Percentiles rank a stretch among this genome's conserved stretches.
These are phyloP conservation scores for Rhyacophila brunnea DNA, from an alignment of 1,140 invertebrate species.

Conservation along the genomic window DNA sequence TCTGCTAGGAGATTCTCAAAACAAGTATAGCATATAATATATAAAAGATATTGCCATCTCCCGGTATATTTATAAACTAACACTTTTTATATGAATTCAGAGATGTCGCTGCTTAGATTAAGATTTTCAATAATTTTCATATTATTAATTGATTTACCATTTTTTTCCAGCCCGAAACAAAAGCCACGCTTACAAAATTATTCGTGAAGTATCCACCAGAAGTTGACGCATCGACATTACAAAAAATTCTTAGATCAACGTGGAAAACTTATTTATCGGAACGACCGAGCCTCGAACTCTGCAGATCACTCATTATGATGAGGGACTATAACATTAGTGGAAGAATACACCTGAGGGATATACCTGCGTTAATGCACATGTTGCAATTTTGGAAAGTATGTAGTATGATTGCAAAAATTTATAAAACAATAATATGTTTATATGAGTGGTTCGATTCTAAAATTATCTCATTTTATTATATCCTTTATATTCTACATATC, in stretches of 20 bases:
- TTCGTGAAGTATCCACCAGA: constrained; percentile 62
- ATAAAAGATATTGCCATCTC: too few species aligned
- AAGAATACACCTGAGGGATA: constrained; percentile 57
- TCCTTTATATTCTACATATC: too few species aligned
- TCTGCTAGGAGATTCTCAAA: too few species aligned
- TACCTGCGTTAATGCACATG: constrained; percentile 62
- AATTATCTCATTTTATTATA: too few species aligned
- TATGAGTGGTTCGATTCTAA: too few species aligned
- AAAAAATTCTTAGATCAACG: constrained; percentile 61
- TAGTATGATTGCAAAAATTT: not conserved
- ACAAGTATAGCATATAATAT: too few species aligned
- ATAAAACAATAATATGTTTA: too few species aligned
- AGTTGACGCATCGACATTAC: constrained; percentile 61
- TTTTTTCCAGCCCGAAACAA: constrained; percentile 52
- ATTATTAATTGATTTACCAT: too few species aligned
- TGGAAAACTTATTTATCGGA: constrained; percentile 55
- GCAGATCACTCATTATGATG: constrained; percentile 67
- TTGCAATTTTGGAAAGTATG: constrained; percentile 67
- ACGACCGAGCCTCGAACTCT: constrained; percentile 61
- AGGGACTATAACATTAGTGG: constrained; percentile 67
- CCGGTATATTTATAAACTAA: too few species aligned
- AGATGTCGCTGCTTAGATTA: too few species aligned
- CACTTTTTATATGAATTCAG: too few species aligned
- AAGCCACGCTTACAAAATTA: constrained; percentile 51
- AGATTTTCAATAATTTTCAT: too few species aligned